Conservation (phyloP, 2,888 invertebrate genomes). For the Sacculina carcini region DNA sequence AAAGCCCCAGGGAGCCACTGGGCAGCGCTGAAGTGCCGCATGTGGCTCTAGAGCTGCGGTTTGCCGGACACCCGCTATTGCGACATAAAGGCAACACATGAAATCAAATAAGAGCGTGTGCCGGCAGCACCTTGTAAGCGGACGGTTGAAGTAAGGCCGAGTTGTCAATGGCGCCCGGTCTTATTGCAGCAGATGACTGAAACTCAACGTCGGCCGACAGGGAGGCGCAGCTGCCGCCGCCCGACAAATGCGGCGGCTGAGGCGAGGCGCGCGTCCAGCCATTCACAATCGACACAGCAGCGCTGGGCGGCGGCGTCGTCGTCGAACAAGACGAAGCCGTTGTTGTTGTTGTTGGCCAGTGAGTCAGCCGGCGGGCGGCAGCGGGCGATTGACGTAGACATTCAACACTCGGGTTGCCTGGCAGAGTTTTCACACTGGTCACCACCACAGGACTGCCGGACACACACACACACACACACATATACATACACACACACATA, state of each 20-base stretch:
- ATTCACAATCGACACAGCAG: no score
- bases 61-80: no score
- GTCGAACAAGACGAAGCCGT: neutral
- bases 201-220: no score
- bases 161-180: constrained; percentile 23
- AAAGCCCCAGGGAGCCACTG: no score
- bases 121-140: constrained; percentile 18
- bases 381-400: neutral
- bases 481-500: no score
- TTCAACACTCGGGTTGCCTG: neutral
- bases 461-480: no score
- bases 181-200: no score
- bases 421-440: neutral
- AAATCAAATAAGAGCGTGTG: no score
- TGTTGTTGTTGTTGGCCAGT: no score
- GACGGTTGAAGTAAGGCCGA: constrained; percentile 18
- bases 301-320: neutral
- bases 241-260: no score
- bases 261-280: no score
- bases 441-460: constrained; percentile 1
- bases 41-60: neutral
- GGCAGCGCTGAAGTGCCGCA: neutral
- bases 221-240: neutral
- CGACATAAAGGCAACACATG: no score
- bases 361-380: neutral